Evolutionary conservation across 2,113 vertebrate species (phyloP).

Genomic region (Eulemur macaco): DNA sequence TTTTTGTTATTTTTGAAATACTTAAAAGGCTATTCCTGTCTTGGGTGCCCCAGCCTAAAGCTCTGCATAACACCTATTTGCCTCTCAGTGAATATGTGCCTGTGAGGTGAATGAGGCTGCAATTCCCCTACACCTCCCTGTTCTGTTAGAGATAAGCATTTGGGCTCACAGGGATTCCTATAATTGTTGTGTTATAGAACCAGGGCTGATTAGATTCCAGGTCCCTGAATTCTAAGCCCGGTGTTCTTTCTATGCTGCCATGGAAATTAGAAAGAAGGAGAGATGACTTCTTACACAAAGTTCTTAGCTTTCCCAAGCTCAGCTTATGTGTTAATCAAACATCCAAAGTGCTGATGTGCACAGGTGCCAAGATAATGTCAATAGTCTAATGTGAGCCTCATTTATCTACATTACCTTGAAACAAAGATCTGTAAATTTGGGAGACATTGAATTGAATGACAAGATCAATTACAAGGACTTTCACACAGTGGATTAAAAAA

Average conservation of each 20-base stretch:
- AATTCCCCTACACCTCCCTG: not conserved
- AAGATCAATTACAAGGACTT: conserved; percentile 82
- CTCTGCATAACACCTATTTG: not conserved
- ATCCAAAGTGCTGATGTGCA: conserved; percentile 78
- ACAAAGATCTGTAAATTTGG: conserved; percentile 81
- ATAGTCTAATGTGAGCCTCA: conserved; percentile 80
- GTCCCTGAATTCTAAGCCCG: conserved; percentile 24
- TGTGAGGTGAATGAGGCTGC: not conserved
- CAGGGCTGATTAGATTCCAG: not conserved
- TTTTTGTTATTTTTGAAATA: not conserved
- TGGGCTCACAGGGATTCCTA: not conserved
- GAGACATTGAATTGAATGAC: conserved; percentile 82
- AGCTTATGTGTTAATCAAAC: conserved; percentile 83
- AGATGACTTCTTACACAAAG: conserved; percentile 70
- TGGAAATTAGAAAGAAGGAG: conserved; percentile 77
- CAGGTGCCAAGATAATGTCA: conserved; percentile 81
- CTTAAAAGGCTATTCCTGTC: not conserved
- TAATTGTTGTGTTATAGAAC: not conserved
- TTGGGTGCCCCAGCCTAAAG: not conserved
- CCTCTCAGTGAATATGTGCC: not conserved
- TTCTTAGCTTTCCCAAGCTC: conserved; percentile 77
- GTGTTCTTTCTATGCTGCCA: not conserved
- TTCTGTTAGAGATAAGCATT: not conserved
- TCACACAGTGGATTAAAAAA: conserved; percentile 59
- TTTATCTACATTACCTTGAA: conserved; percentile 84